Conservation (phyloP, 2,113 vertebrate species). For the Ciconia boyciana region DNA sequence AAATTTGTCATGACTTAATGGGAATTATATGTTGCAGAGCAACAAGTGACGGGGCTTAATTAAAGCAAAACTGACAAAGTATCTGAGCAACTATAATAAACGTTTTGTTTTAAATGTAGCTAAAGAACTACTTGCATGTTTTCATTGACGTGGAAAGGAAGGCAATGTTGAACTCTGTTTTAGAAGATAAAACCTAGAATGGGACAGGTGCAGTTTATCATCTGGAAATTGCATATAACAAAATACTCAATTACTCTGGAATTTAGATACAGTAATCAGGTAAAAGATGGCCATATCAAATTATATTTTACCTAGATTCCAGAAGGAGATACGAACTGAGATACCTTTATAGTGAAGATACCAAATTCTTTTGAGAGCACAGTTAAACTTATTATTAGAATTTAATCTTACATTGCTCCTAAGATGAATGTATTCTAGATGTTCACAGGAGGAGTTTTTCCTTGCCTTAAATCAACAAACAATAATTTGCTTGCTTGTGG, state of each 20-base stretch:
- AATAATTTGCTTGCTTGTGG: neutral
- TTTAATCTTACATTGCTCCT: neutral
- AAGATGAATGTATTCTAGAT: neutral
- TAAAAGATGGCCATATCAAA: neutral
- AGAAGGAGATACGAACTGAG: neutral
- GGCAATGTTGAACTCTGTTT: neutral
- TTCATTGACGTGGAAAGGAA: neutral
- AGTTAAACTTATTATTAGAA: neutral
- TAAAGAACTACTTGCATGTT: neutral
- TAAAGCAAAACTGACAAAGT: slow-evolving; percentile 13
- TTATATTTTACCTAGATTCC: neutral
- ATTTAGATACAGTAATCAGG: neutral
- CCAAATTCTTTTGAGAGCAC: neutral
- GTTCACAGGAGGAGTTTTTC: neutral
- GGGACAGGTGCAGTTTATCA: neutral
- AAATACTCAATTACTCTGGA: neutral
- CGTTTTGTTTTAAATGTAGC: neutral
- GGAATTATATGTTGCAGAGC: slow-evolving; percentile 12
- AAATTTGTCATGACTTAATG: slow-evolving; percentile 18
- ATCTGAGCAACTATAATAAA: neutral
- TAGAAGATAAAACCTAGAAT: neutral
- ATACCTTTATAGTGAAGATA: neutral
- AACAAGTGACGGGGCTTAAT: slow-evolving; percentile 40
- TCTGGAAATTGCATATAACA: neutral
- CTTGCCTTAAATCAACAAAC: neutral